These are phyloP conservation scores for Willowsia nigromaculata DNA, from an alignment of 2,888 invertebrate species.

Conservation along the genomic window DNA sequence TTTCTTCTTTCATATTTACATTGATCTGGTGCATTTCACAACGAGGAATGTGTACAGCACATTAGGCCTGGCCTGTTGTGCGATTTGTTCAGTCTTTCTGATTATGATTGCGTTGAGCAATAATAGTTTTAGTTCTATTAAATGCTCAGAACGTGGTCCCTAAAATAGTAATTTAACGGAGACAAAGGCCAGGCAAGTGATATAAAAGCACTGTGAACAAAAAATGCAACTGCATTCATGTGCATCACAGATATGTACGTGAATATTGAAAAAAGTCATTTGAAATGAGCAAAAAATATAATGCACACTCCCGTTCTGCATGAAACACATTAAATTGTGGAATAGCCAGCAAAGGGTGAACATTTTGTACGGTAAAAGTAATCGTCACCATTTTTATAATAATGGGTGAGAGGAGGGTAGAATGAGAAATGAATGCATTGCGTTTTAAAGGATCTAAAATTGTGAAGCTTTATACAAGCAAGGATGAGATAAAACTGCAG, in stretches of 20 bases:
- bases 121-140: conserved; percentile 24
- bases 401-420: too few species aligned
- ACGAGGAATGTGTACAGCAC: background rate
- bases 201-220: background rate
- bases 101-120: conserved; percentile 13
- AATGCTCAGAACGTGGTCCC: background rate
- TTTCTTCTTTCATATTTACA: too few species aligned
- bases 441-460: too few species aligned
- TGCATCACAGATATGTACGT: background rate
- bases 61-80: background rate
- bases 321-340: background rate
- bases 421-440: too few species aligned
- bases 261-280: background rate
- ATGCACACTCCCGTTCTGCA: background rate
- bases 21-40: background rate
- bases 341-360: background rate
- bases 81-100: conserved; percentile 46
- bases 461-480: too few species aligned
- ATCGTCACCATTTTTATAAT: too few species aligned
- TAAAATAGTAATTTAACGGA: conserved; percentile 30
- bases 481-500: too few species aligned
- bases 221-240: background rate
- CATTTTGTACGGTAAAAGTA: conserved; percentile 34
- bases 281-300: background rate
- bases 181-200: background rate